These are phyloP conservation scores for Drosophila ohnishii DNA, from an alignment of 1,140 invertebrate species.

Conservation along the genomic window DNA sequence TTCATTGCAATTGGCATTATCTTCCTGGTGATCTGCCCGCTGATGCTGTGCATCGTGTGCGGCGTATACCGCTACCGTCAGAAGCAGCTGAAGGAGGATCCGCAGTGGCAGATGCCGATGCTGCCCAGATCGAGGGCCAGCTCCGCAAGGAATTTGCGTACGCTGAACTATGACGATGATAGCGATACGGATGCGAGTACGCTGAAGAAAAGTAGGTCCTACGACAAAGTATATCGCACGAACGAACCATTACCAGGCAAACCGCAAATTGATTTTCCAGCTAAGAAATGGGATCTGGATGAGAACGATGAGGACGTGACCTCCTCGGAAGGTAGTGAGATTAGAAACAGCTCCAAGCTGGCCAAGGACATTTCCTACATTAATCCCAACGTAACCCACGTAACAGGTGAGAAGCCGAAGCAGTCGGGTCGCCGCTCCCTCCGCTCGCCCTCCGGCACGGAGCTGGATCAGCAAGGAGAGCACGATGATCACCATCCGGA, in stretches of 20 bases:
- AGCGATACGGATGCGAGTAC: slow-evolving; percentile 80
- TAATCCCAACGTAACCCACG: slow-evolving; percentile 68
- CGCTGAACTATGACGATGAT: slow-evolving; percentile 74
- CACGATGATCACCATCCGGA: slow-evolving; percentile 69
- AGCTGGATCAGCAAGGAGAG: slow-evolving; percentile 79
- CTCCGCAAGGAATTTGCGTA: slow-evolving; percentile 84
- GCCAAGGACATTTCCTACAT: slow-evolving; percentile 86
- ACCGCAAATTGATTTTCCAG: slow-evolving; percentile 90
- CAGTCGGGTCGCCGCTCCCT: slow-evolving; percentile 84
- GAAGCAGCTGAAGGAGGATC: slow-evolving; percentile 84
- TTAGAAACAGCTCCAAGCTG: slow-evolving; percentile 84
- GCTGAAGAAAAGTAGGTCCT: slow-evolving; percentile 87
- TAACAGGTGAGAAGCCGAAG: slow-evolving; percentile 80
- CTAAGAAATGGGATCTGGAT: slow-evolving; percentile 90
- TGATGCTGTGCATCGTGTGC: slow-evolving; percentile 89
- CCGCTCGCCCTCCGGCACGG: slow-evolving; percentile 77
- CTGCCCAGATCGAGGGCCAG: slow-evolving; percentile 84
- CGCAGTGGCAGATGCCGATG: slow-evolving; percentile 77
- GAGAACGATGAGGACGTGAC: slow-evolving; percentile 86
- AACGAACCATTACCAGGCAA: slow-evolving; percentile 91
- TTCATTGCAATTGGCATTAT: slow-evolving; percentile 90
- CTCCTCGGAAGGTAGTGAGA: slow-evolving; percentile 85
- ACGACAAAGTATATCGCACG: slow-evolving; percentile 91
- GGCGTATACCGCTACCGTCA: slow-evolving; percentile 87
- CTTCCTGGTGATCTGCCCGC: slow-evolving; percentile 89